A percentile compares a stretch with the other conserved stretches of the same genome.
Evolutionary conservation across 35 echinoderm and acorn worm species (phyloP).

Genomic region (Apostichopus parvimensis): DNA sequence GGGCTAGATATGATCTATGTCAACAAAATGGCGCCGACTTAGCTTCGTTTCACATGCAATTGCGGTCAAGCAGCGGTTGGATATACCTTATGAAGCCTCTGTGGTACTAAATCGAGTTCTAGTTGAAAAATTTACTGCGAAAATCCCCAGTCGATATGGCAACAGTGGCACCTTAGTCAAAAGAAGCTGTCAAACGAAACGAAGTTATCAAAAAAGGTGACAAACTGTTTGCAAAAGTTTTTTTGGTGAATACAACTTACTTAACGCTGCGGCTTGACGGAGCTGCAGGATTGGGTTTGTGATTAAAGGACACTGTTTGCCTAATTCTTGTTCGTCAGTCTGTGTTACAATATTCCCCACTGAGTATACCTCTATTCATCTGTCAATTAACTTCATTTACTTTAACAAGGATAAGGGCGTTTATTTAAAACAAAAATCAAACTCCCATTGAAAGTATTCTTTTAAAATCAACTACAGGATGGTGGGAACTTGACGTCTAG

Average conservation of each 20-base stretch:
- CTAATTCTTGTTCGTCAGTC: neutral
- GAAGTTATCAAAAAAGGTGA: slow-evolving; percentile 33
- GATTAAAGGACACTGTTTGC: neutral
- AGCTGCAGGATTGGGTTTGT: too few relatives aligned
- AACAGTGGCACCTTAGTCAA: slow-evolving; percentile 29
- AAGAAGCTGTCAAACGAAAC: slow-evolving; percentile 41
- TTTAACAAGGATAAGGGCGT: neutral
- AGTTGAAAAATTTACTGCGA: slow-evolving; percentile 15
- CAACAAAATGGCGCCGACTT: slow-evolving; percentile 46
- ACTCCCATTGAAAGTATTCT: neutral
- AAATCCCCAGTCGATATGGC: slow-evolving; percentile 34
- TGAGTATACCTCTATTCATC: neutral
- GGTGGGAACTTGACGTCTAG: too few relatives aligned
- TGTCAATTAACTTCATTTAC: neutral
- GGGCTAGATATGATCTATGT: slow-evolving; percentile 32
- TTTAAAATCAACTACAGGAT: too few relatives aligned
- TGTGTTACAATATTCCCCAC: slow-evolving; percentile 35
- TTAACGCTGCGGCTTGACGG: neutral
- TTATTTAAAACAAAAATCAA: neutral
- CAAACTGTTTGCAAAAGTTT: slow-evolving; percentile 9
- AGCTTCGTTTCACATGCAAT: slow-evolving; percentile 24
- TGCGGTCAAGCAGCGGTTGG: neutral
- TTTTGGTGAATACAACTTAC: neutral
- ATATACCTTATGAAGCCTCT: neutral
- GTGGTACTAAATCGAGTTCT: neutral